Evolutionary conservation across 2,797 vertebrate species (phyloP).

Genomic region (Enteromius afrohamiltoni): DNA sequence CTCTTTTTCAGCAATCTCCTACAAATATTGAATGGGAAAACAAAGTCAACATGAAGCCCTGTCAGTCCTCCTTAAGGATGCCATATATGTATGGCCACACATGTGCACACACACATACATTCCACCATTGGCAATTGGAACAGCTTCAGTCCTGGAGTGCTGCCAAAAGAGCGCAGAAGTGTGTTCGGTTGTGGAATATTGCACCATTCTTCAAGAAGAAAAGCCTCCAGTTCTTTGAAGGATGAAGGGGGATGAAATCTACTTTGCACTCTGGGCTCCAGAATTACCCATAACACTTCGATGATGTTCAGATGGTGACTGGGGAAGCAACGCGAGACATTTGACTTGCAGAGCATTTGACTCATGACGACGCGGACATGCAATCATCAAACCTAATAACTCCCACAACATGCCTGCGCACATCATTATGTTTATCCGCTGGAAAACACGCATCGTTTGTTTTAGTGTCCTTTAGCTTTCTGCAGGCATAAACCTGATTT

Average conservation of each 20-base stretch:
- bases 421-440: neutral
- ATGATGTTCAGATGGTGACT: conserved; percentile 39
- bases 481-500: neutral
- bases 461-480: neutral
- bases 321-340: conserved; percentile 1
- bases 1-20: neutral
- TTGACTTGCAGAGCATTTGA: conserved; percentile 33
- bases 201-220: conserved; percentile 36
- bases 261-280: conserved; percentile 31
- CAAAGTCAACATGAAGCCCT: conserved; percentile 16
- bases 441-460: neutral
- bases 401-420: conserved; percentile 4
- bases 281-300: conserved; percentile 33
- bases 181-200: conserved; percentile 20
- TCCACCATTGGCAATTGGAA: neutral
- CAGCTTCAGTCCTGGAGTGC: conserved; percentile 14
- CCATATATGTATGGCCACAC: neutral
- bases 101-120: neutral
- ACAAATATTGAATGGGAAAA: conserved; percentile 26
- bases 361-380: neutral
- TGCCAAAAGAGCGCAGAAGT: conserved; percentile 1
- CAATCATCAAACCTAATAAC: conserved; percentile 7
- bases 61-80: neutral
- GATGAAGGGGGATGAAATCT: conserved; percentile 37
- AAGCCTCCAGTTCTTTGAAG: conserved; percentile 26